Percentiles rank a stretch among this genome's conserved stretches.
Conservation (phyloP, 1,140 invertebrate genomes). For the Achatina immaculata region DNA sequence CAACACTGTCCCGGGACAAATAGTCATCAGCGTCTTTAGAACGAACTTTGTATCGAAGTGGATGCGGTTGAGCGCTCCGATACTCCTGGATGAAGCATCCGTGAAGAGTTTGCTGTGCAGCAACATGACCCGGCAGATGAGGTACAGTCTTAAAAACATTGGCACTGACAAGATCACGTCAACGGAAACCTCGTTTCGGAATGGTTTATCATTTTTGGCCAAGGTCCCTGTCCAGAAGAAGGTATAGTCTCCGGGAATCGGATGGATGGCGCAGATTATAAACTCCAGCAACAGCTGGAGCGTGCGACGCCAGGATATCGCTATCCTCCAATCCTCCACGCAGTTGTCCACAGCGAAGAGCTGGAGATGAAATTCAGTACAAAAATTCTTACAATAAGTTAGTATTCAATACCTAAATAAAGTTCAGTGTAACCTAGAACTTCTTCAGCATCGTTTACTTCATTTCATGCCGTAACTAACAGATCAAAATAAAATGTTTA, state of each 20-base stretch:
- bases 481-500: too few relatives aligned
- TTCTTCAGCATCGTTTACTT: too few relatives aligned
- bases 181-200: constrained; percentile 63
- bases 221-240: constrained; percentile 90
- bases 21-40: constrained; percentile 99
- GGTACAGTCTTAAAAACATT: constrained; percentile 99
- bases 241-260: constrained; percentile 94
- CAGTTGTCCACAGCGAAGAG: constrained; percentile 81
- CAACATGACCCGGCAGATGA: constrained; percentile 99
- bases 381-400: too few relatives aligned
- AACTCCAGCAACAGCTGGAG: constrained; percentile 93
- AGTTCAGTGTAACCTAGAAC: too few relatives aligned
- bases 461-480: too few relatives aligned
- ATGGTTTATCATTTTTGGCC: constrained; percentile 76
- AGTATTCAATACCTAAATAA: too few relatives aligned
- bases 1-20: constrained; percentile 98
- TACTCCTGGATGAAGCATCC: constrained; percentile 89
- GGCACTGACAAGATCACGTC: constrained; percentile 97
- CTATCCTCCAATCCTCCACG: constrained; percentile 99
- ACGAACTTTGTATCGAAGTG: constrained; percentile 99
- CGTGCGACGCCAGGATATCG: constrained; percentile 97
- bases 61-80: constrained; percentile 97
- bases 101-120: constrained; percentile 99
- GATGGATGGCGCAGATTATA: constrained; percentile 95
- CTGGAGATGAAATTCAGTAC: constrained; percentile 49